Base-by-base conservation (phyloP, 2,113 vertebrate species). In the Lipotes vexillifer region DNA sequence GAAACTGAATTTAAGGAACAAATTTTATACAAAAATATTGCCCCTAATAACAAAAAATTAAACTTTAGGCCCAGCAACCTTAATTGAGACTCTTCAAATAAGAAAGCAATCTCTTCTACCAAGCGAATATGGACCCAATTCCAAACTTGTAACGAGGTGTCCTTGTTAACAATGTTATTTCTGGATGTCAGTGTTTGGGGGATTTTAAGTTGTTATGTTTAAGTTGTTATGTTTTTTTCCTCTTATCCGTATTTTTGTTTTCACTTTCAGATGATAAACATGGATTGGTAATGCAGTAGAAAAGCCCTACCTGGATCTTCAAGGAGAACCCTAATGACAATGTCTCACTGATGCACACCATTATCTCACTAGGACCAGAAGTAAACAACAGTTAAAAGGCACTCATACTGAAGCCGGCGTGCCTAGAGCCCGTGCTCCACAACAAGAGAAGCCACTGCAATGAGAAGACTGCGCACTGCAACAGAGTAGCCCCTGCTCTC, bases 11-110 rank as follows among this genome's bases (percentile, higher is more conserved):
- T 86, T 77, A 88, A 86, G 31, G 4, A 46, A 78, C 17, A 72
- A 44, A 84, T 68, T 74, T 68, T 66, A 41, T 57, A 82, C 5
- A 86, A 90, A 94, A 89, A 75, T 27, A 96, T 55, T 65, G 23
- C 23, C 29, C 21, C 74, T 44, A 90, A 38, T 41, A 89, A 87
- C 52, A 92, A 94, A 96, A 86, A 36, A 57, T 89, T 94, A 93
- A 89, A 85, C n/a, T 75, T 90, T 65, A 93, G 65, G 66, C 20
- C 57, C 49, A 46, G 41, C 31, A 90, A 59, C 38, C 36, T 69
- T 96, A 57, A 84, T 1, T 92, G 23, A 68, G 52, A 61, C 2
- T 72, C 81, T 25, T 80, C 55, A 84, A 94, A 20, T 77, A 57
- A 92, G 49, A 75, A 87, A 66, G 41, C 41, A 85, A 52, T 63